phyloP scores from a whole-genome alignment of 1,140 invertebrate species.

The Subanguina moxae region DNA sequence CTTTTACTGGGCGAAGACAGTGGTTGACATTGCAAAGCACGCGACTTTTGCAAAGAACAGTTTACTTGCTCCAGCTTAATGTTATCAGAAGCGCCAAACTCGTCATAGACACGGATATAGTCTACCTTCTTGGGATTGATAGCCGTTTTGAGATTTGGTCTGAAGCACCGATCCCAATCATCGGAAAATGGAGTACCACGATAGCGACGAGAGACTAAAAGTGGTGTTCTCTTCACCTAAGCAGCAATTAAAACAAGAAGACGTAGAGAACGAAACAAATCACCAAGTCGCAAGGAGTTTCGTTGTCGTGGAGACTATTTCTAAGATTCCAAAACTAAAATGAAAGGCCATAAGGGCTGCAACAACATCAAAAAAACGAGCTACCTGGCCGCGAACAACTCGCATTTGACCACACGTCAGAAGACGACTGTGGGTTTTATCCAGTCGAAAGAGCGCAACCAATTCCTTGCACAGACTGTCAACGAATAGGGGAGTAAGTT shows the following conservation, averaged over 20 bases:
- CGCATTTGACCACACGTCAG: conserved; percentile 42
- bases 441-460: conserved; percentile 37
- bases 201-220: conserved; percentile 21
- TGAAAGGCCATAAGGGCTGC: background rate
- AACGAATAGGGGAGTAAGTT: conserved; percentile 45
- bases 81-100: too few species aligned
- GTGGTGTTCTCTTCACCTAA: conserved; percentile 20
- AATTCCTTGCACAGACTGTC: conserved; percentile 46
- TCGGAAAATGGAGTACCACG: conserved; percentile 11
- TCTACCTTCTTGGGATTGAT: too few species aligned
- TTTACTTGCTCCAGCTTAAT: too few species aligned
- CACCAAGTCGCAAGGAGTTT: conserved; percentile 31
- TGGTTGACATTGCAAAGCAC: too few species aligned
- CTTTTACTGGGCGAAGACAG: too few species aligned
- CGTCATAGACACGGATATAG: too few species aligned
- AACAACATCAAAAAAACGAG: background rate
- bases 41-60: too few species aligned
- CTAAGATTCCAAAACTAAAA: conserved; percentile 33
- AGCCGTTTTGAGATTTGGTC: too few species aligned
- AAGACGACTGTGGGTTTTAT: conserved; percentile 23
- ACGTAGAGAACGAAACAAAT: conserved; percentile 28
- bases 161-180: conserved; percentile 8
- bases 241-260: too few species aligned
- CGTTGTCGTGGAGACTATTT: conserved; percentile 15
- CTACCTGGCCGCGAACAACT: conserved; percentile 46